These are phyloP conservation scores for Balaeniceps rex DNA, from an alignment of 2,113 vertebrate species.

Conservation along the genomic window DNA sequence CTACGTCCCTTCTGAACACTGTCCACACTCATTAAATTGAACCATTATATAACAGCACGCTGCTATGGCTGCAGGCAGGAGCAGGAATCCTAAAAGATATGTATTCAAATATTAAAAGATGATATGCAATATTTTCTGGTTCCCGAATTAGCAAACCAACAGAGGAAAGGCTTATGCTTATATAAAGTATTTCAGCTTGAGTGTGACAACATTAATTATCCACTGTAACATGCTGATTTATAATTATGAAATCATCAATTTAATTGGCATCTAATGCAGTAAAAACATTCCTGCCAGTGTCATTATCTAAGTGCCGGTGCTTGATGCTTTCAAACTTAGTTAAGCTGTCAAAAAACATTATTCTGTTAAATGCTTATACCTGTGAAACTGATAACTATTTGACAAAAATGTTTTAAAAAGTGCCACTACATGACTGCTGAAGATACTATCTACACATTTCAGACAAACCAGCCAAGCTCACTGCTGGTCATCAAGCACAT, in stretches of 20 bases:
- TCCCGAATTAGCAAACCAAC: slow-evolving; percentile 59
- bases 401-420: not conserved
- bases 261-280: slow-evolving; percentile 70
- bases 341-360: slow-evolving; percentile 39
- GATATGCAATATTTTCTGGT: slow-evolving; percentile 51
- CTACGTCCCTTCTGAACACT: not conserved
- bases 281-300: slow-evolving; percentile 62
- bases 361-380: slow-evolving; percentile 5
- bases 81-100: not conserved
- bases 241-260: slow-evolving; percentile 74
- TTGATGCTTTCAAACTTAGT: slow-evolving; percentile 51
- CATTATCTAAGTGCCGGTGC: slow-evolving; percentile 44
- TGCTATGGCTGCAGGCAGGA: slow-evolving; percentile 12
- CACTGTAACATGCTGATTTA: slow-evolving; percentile 59
- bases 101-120: slow-evolving; percentile 33
- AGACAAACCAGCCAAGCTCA: not conserved
- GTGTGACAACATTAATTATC: slow-evolving; percentile 71
- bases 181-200: slow-evolving; percentile 60
- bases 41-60: not conserved
- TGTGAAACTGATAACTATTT: not conserved
- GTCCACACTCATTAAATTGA: not conserved
- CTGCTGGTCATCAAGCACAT: not conserved
- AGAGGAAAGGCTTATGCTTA: slow-evolving; percentile 42
- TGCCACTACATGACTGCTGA: not conserved
- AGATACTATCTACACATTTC: not conserved